These are phyloP conservation scores for Hymenopus coronatus DNA, from an alignment of 2,888 invertebrate genomes.

Conservation along the genomic window DNA sequence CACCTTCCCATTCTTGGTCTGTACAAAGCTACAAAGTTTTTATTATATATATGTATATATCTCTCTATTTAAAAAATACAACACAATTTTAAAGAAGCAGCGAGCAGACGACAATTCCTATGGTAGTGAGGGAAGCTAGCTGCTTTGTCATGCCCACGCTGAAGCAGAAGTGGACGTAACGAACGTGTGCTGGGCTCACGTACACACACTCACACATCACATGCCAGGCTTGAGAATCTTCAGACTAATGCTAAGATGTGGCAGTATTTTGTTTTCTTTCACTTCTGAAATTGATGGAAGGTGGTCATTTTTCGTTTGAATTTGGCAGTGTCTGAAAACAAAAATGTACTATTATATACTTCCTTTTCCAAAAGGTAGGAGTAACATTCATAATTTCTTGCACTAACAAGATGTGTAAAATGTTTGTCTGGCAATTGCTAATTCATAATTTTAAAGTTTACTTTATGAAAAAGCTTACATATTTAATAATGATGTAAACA, in stretches of 20 bases:
- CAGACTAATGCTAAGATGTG: slow-evolving; percentile 21
- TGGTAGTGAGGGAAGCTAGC: slow-evolving; percentile 20
- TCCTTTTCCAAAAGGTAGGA: not conserved
- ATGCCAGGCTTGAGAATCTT: slow-evolving; percentile 5
- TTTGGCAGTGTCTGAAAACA: slow-evolving; percentile 20
- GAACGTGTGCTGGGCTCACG: not conserved
- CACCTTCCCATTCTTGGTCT: slow-evolving; percentile 18
- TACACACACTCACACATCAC: slow-evolving; percentile 13
- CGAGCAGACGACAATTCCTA: slow-evolving; percentile 2
- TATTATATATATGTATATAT: slow-evolving; percentile 21
- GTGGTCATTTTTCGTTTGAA: slow-evolving; percentile 3
- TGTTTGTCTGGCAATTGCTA: too few relatives aligned
- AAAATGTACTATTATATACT: not conserved
- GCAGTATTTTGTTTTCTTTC: slow-evolving; percentile 17
- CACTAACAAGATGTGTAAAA: too few relatives aligned
- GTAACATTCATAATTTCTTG: too few relatives aligned
- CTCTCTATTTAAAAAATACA: slow-evolving; percentile 28
- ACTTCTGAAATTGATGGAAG: slow-evolving; percentile 1
- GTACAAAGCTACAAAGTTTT: slow-evolving; percentile 31
- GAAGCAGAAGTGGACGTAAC: slow-evolving; percentile 12
- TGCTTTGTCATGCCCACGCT: slow-evolving; percentile 13
- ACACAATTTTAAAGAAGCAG: slow-evolving; percentile 21
- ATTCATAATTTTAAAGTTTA: too few relatives aligned
- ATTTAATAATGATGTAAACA: too few relatives aligned
- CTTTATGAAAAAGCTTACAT: too few relatives aligned